These are phyloP conservation scores for Heliocidaris erythrogramma DNA, from an alignment of 35 echinoderm and acorn worm species.

Conservation along the genomic window DNA sequence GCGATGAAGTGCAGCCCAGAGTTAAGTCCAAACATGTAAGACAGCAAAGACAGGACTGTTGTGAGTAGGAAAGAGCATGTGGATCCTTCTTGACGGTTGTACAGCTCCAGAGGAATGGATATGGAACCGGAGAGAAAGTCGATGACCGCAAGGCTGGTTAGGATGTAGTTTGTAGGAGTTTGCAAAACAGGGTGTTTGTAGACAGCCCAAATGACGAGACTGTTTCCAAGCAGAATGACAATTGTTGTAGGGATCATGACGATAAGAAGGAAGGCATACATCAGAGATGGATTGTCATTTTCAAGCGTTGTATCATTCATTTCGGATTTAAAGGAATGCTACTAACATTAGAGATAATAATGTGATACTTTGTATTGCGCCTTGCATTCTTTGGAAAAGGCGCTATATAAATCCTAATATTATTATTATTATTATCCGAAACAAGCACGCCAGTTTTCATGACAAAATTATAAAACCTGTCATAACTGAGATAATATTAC, in stretches of 20 bases:
- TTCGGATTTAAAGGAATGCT: neutral
- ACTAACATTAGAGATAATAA: neutral
- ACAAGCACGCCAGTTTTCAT: no score
- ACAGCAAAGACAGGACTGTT: neutral
- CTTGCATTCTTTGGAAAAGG: no score
- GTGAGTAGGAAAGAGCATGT: neutral
- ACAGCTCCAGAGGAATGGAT: neutral
- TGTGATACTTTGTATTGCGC: neutral
- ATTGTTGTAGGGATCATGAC: neutral
- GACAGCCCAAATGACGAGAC: neutral
- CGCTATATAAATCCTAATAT: no score
- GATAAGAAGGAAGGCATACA: neutral
- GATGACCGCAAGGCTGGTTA: neutral
- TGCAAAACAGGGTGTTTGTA: slow-evolving; percentile 20
- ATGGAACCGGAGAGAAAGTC: neutral
- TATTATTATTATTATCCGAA: no score
- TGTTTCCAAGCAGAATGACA: neutral
- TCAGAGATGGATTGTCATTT: neutral
- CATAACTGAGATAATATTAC: neutral
- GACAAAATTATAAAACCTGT: neutral
- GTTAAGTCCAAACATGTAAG: neutral
- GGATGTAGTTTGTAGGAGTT: neutral
- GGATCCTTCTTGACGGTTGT: neutral
- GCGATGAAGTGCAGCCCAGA: neutral
- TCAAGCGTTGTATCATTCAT: neutral